Conservation (phyloP, 2,888 invertebrate species). For the Cephalotes varians region DNA sequence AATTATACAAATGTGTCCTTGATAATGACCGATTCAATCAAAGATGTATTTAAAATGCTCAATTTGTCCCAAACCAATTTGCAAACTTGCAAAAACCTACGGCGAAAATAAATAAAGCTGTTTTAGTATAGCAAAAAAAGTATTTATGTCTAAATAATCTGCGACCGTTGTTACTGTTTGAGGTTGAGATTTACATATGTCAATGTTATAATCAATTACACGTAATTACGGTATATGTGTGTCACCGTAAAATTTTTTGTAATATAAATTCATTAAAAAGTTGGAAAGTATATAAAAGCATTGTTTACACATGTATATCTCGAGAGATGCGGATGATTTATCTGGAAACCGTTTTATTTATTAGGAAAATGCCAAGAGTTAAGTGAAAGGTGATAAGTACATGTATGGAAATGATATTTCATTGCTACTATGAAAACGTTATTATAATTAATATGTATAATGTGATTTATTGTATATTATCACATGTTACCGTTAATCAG, state of each 20-base stretch:
- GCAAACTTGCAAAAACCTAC: not conserved
- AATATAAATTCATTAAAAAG: not conserved
- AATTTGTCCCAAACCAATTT: not conserved
- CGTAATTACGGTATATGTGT: not conserved
- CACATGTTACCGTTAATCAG: not conserved
- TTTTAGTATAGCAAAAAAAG: not conserved
- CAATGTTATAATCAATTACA: not conserved
- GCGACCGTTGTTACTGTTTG: not conserved
- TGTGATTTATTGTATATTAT: not conserved
- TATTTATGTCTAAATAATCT: not conserved
- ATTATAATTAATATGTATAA: not conserved
- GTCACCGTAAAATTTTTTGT: not conserved
- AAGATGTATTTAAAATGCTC: not conserved
- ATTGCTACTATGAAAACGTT: slow-evolving; percentile 21
- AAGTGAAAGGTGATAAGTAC: not conserved
- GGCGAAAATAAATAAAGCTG: slow-evolving; percentile 4
- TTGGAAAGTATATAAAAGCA: not conserved
- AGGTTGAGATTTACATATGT: not conserved
- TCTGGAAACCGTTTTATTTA: not conserved
- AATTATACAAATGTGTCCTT: not conserved
- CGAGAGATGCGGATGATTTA: not conserved
- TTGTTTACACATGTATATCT: not conserved
- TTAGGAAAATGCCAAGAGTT: not conserved
- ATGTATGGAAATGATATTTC: not conserved
- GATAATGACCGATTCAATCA: not conserved